These are phyloP conservation scores for Discoglossus pictus DNA, from an alignment of 2,797 vertebrate species.

Conservation along the genomic window DNA sequence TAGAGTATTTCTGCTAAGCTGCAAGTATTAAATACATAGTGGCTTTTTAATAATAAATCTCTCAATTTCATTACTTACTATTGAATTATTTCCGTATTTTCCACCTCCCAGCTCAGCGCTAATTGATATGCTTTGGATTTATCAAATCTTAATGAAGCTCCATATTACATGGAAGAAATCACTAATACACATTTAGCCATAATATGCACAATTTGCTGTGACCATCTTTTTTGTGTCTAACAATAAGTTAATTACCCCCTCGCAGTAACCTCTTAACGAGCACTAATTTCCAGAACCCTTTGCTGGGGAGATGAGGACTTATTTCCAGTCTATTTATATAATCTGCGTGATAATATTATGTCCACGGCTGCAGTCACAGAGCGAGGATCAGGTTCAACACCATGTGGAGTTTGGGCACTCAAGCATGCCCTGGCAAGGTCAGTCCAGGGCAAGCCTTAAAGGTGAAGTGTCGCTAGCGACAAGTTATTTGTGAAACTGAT, in stretches of 20 bases:
- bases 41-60: too few relatives aligned
- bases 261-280: not conserved
- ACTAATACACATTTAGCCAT: not conserved
- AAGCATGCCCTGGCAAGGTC: too few relatives aligned
- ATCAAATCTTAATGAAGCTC: not conserved
- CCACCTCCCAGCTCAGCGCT: not conserved
- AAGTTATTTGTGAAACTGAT: not conserved
- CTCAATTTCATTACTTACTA: too few relatives aligned
- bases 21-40: too few relatives aligned
- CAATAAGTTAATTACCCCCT: not conserved
- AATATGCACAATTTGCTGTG: not conserved
- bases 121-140: slow-evolving; percentile 2
- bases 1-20: too few relatives aligned
- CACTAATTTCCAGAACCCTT: not conserved
- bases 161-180: not conserved
- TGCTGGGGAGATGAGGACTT: not conserved
- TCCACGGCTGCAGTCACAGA: not conserved
- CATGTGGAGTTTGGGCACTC: too few relatives aligned
- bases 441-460: not conserved
- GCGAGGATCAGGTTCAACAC: not conserved
- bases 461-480: not conserved
- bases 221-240: not conserved
- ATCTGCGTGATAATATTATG: not conserved
- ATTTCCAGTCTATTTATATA: not conserved
- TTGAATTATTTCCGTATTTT: too few relatives aligned